Conservation (phyloP, 2,797 vertebrate genomes). For the Thalassophryne amazonica region DNA sequence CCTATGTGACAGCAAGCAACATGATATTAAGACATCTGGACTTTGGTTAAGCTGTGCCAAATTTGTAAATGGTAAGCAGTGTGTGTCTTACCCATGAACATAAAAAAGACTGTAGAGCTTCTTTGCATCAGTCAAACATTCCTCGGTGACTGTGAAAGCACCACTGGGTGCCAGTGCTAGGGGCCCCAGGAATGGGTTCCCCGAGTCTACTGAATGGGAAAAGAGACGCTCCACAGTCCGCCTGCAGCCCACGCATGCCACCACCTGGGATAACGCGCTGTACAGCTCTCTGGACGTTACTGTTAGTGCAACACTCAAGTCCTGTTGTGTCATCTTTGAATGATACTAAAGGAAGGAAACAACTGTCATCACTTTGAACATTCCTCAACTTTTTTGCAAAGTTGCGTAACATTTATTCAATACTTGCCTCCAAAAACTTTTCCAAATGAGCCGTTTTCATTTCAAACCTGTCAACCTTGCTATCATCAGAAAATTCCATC, state of each 20-base stretch:
- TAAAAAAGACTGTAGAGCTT: constrained; percentile 96
- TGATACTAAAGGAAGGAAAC: constrained; percentile 76
- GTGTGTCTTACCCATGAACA: constrained; percentile 87
- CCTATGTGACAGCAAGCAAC: too few relatives aligned
- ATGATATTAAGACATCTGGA: too few relatives aligned
- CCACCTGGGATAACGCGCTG: constrained; percentile 88
- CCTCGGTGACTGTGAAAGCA: constrained; percentile 88
- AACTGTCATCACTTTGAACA: constrained; percentile 4
- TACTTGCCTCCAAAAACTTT: constrained; percentile 90
- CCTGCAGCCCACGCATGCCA: constrained; percentile 95
- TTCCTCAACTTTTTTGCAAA: too few relatives aligned
- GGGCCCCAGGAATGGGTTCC: constrained; percentile 92
- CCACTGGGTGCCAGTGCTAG: constrained; percentile 90
- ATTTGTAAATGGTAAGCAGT: too few relatives aligned
- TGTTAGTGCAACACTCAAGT: constrained; percentile 90
- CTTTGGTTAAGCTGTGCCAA: too few relatives aligned
- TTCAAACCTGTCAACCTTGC: constrained; percentile 86
- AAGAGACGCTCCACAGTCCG: constrained; percentile 95
- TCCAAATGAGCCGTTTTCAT: constrained; percentile 86
- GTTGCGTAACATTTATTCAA: background rate
- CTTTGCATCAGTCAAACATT: constrained; percentile 89
- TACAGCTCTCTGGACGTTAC: constrained; percentile 92
- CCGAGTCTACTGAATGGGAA: constrained; percentile 91
- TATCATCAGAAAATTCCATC: constrained; percentile 95
- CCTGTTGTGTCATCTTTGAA: constrained; percentile 90